Base-by-base conservation (phyloP, 2,113 vertebrate genomes). In the Phyllopteryx taeniolatus region DNA sequence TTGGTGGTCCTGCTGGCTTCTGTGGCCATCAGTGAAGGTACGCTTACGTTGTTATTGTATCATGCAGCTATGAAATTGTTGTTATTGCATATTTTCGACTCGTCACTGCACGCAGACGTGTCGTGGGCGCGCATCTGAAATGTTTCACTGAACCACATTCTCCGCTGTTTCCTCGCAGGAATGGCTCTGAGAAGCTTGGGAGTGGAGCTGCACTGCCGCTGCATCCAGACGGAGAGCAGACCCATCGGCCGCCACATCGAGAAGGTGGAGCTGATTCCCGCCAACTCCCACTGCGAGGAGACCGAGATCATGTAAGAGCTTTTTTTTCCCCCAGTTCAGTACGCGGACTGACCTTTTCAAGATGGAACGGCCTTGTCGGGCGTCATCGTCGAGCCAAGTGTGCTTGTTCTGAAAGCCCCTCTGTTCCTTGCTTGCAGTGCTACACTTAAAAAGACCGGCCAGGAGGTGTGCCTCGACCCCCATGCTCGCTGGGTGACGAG, bases 241-340 rank as follows among this genome's bases (percentile, higher is more conserved):
- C 87, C 79, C 73, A 95, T 96, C 71, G 87, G 82, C 0, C 93
- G 80, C 68, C 70, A 76, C 66, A 95, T 98, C 1, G 71, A 77
- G 4, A 95, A 92, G 0, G 66, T 97, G 72, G 94, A 93, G 77
- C 79, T 97, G 47, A 94, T 88, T 33, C 90, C 92, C 14, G 91
- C 92, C 0, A 96, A 91, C 31, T 92, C 96, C 22, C 94, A 96
- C 83, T 99, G 97, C 51, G 61, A 88, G 44, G 81, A 93, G 0
- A 83, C 89, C 0, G 96, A 99, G 91, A 92, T 99, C 92, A 96
- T 99, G 96, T 99, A 90, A 95, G 95, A 57, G 8, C 42, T 53
- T 0, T 14, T n/a, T n/a, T 73, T 56, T 22, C 35, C 84, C 67
- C 35, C 35, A 44, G 62, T 12, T 43, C n/a, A n/a, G n/a, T n/a